Evolutionary conservation across 2,888 invertebrate species (phyloP), one percentile per base, ranked within the genome.

Genomic region (Tethea ocularis): DNA sequence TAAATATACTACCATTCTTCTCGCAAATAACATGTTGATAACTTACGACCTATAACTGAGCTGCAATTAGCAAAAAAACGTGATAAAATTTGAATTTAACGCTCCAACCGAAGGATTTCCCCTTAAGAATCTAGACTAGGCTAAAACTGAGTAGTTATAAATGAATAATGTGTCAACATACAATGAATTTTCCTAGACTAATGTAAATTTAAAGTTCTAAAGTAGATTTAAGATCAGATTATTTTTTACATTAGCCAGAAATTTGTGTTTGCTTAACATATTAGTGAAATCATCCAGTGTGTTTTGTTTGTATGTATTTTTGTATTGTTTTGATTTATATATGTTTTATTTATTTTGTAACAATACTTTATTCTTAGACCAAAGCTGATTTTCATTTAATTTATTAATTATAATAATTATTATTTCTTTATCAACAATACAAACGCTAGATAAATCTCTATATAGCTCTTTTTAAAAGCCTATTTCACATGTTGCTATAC

Each of bases 381-480:
- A 91, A 91, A 91, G 91, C 83, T 84, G 77, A 77, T 83, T 78
- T 82, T 75, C 75, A 72, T 78, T 81, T 76, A 80, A 84, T 82
- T 80, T 83, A 83, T 82, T 83, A 73, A 33, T 68, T 65, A 61
- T 26, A 52, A 52, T 60, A 51, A 38, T 38, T 57, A 57, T 61
- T 62, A 58, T 56, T 58, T 33, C 64, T 61, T 61, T 64, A 59
- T 63, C 26, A 57, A 36, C 58, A 59, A 13, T 56, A 26, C 7
- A 54, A 29, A 23, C 53, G 36, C n/a, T 36, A 10, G 10, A 52
- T 41, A 26, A 17, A 20, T 22, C 2, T 41, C 5, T 4, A 17
- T 6, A 41, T 41, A 1, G 17, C 41, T 38, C n/a, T 33, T 33
- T n/a, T n/a, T n/a, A n/a, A n/a, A n/a, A n/a, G n/a, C n/a, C n/a